A percentile compares a stretch with the other conserved stretches of the same genome.
Conservation (phyloP, 2,888 invertebrate genomes). For the Leucophenga maculata region DNA sequence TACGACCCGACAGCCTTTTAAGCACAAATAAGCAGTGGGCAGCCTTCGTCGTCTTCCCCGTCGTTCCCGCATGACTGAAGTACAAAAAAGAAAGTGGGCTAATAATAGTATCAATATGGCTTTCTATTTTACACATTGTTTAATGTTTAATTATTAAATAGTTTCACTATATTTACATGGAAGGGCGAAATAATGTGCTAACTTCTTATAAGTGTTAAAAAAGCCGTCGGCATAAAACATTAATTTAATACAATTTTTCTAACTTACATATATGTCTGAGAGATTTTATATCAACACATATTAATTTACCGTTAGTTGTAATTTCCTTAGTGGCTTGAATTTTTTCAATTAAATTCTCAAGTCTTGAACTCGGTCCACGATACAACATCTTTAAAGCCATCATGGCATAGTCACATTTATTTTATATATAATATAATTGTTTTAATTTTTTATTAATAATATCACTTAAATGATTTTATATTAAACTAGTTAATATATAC, state of each 20-base stretch:
- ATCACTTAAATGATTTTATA: slow-evolving; percentile 39
- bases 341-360: slow-evolving; percentile 89
- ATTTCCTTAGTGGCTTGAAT: slow-evolving; percentile 87
- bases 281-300: background rate
- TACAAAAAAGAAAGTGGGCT: too few relatives aligned
- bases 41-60: too few relatives aligned
- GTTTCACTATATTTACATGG: too few relatives aligned
- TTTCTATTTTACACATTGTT: too few relatives aligned
- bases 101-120: too few relatives aligned
- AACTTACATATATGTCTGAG: background rate
- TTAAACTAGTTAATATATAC: slow-evolving; percentile 26
- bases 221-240: slow-evolving; percentile 5
- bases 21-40: too few relatives aligned
- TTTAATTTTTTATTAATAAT: slow-evolving; percentile 6
- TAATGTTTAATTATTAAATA: too few relatives aligned
- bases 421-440: slow-evolving; percentile 17
- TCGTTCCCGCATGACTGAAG: too few relatives aligned
- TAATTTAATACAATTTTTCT: background rate
- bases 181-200: background rate
- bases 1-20: too few relatives aligned
- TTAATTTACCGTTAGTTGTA: slow-evolving; percentile 64
- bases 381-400: slow-evolving; percentile 81
- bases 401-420: slow-evolving; percentile 56
- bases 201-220: too few relatives aligned
- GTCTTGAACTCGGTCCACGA: slow-evolving; percentile 87